These are phyloP conservation scores for Rhynchomys soricoides DNA, from an alignment of 2,113 vertebrate species.

Conservation along the genomic window DNA sequence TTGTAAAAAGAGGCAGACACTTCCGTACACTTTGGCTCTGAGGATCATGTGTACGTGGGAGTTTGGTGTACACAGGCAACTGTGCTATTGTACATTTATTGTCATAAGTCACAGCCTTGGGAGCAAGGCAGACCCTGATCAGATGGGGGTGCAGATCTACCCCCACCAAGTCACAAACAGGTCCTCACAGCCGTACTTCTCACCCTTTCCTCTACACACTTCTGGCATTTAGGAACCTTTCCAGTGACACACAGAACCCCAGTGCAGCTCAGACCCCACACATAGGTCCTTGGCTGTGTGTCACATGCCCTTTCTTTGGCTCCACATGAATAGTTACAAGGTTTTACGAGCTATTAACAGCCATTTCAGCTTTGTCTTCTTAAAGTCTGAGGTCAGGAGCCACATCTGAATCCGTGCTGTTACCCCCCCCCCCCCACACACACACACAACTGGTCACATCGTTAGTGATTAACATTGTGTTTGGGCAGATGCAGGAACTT, in stretches of 20 bases:
- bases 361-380: background rate
- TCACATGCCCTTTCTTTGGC: background rate
- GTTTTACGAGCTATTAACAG: background rate
- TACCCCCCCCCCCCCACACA: too few species aligned
- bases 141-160: background rate
- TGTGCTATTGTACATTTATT: background rate
- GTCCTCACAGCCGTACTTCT: background rate
- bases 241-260: background rate
- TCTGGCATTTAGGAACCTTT: background rate
- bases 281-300: background rate
- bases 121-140: background rate
- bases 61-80: too few species aligned
- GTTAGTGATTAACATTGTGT: background rate
- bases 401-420: background rate
- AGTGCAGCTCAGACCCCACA: background rate
- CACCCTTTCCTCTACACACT: background rate
- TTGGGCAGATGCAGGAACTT: background rate
- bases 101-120: background rate
- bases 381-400: background rate
- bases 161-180: background rate
- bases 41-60: background rate
- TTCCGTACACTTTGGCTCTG: background rate
- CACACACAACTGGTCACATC: background rate
- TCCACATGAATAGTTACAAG: background rate
- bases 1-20: background rate